A percentile compares a stretch with the other conserved stretches of the same genome.
Conservation (phyloP, 2,888 invertebrate genomes). For the Lissocephala sabroskyi region DNA sequence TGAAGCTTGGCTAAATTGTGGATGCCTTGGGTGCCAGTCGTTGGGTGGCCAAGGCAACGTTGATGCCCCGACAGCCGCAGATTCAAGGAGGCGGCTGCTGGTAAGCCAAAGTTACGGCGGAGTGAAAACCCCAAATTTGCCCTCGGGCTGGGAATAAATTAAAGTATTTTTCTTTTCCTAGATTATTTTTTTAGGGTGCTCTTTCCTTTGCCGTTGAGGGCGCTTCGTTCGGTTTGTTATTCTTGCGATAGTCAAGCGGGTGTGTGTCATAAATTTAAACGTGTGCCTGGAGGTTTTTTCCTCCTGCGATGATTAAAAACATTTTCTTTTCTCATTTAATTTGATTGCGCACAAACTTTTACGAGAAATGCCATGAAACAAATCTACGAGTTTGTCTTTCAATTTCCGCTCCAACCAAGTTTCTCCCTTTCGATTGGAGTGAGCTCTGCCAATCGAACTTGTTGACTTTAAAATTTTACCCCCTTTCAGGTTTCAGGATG, state of each 20-base stretch:
- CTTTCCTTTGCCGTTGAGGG: slow-evolving; percentile 18
- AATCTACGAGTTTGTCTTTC: background rate
- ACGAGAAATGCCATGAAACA: background rate
- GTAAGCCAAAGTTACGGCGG: too few relatives aligned
- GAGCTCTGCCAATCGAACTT: background rate
- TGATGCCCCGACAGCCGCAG: too few relatives aligned
- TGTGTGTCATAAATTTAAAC: slow-evolving; percentile 24
- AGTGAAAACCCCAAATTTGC: slow-evolving; percentile 22
- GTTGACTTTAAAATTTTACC: too few relatives aligned
- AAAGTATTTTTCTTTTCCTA: slow-evolving; percentile 40
- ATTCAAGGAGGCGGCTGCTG: too few relatives aligned
- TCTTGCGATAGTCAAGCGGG: background rate
- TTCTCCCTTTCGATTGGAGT: background rate
- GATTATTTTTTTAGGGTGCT: slow-evolving; percentile 19
- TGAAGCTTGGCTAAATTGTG: background rate
- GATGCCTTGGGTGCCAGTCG: background rate
- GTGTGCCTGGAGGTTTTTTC: background rate
- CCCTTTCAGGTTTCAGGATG: background rate
- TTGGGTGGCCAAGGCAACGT: slow-evolving; percentile 37
- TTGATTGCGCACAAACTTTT: slow-evolving; percentile 21
- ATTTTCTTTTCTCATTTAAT: slow-evolving; percentile 28
- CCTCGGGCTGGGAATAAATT: slow-evolving; percentile 42
- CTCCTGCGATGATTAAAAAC: slow-evolving; percentile 19
- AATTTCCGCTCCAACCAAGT: background rate
- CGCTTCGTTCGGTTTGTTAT: background rate